A percentile compares a stretch with the other conserved stretches of the same genome.
These are phyloP conservation scores for Dipodomys merriami DNA, from an alignment of 2,113 vertebrate genomes.

Conservation along the genomic window DNA sequence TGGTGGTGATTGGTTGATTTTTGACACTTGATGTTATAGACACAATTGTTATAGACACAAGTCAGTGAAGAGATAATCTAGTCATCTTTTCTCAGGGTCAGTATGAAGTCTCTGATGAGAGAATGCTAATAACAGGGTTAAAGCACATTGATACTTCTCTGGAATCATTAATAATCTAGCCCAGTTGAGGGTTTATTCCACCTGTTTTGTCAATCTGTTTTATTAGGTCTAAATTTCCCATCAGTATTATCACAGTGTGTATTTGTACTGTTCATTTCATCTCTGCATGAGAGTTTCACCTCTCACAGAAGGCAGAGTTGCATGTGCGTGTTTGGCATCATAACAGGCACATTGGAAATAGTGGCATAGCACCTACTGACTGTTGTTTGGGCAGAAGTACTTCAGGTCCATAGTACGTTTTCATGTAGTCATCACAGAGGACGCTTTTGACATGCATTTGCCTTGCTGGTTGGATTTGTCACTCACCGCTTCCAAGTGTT, in stretches of 20 bases:
- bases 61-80: neutral
- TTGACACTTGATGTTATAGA: neutral
- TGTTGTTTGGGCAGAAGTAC: neutral
- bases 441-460: slow-evolving; percentile 22
- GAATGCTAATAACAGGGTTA: neutral
- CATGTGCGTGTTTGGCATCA: neutral
- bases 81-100: neutral
- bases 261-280: neutral
- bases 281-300: slow-evolving; percentile 61
- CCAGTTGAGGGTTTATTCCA: neutral
- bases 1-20: neutral
- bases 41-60: neutral
- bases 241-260: neutral
- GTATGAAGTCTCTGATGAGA: neutral
- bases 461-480: slow-evolving; percentile 4
- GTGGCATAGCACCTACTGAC: neutral
- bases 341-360: slow-evolving; percentile 44
- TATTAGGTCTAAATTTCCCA: neutral
- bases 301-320: slow-evolving; percentile 52
- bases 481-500: slow-evolving; percentile 51
- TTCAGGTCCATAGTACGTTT: neutral
- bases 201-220: neutral
- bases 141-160: neutral
- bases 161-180: neutral
- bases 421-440: neutral